phyloP scores from a whole-genome alignment of 1,140 invertebrate genomes.

The Penaeus japonicus region DNA sequence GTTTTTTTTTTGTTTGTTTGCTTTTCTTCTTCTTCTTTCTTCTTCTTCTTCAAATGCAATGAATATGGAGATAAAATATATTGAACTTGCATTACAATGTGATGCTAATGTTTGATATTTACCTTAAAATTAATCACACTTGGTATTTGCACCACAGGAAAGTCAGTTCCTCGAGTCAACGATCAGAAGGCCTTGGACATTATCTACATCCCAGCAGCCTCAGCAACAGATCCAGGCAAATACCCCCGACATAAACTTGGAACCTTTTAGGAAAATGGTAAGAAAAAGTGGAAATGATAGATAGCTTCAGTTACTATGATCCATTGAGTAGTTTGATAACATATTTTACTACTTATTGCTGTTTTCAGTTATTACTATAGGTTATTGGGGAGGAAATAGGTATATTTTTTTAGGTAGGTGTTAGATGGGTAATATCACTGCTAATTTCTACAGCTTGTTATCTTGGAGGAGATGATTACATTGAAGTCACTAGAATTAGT shows the following conservation, averaged over 20 bases:
- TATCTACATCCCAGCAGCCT: slow-evolving; percentile 69
- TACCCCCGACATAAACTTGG: slow-evolving; percentile 65
- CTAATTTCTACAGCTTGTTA: too few relatives aligned
- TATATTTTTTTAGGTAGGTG: too few relatives aligned
- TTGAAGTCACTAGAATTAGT: too few relatives aligned
- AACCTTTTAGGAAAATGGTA: slow-evolving; percentile 64
- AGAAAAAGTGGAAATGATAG: neutral
- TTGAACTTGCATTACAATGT: slow-evolving; percentile 61
- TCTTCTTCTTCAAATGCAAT: neutral
- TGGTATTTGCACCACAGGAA: slow-evolving; percentile 24
- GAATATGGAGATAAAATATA: neutral
- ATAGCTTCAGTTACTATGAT: neutral
- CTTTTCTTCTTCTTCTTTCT: neutral
- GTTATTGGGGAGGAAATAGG: too few relatives aligned
- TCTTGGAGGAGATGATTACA: too few relatives aligned
- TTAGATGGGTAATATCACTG: too few relatives aligned
- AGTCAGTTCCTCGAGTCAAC: slow-evolving; percentile 60
- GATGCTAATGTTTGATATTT: neutral
- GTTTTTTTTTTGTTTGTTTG: neutral
- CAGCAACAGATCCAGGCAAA: slow-evolving; percentile 66
- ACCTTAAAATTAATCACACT: slow-evolving; percentile 54
- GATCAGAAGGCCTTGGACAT: slow-evolving; percentile 67
- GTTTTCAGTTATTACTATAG: too few relatives aligned
- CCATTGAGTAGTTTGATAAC: neutral
- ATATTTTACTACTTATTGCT: too few relatives aligned